A percentile compares a stretch with the other conserved stretches of the same genome.
Conservation (phyloP, 2,888 invertebrate genomes). For the Dastarcus helophoroides region DNA sequence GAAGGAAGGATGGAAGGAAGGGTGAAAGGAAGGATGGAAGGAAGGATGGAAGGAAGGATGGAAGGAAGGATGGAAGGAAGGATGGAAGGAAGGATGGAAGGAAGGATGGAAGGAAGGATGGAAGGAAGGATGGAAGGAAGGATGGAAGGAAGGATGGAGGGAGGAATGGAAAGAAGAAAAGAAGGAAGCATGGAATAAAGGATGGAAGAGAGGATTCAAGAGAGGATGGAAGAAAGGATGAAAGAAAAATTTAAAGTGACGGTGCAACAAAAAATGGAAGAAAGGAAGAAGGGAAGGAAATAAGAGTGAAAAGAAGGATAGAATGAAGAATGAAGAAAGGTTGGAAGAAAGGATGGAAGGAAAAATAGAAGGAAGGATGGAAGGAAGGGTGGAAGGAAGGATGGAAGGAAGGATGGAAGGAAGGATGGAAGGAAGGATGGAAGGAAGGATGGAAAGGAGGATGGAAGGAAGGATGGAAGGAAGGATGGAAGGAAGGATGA, state of each 20-base stretch:
- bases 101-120: neutral
- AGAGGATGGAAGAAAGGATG: no score
- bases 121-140: neutral
- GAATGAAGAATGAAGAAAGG: neutral
- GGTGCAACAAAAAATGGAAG: no score
- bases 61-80: neutral
- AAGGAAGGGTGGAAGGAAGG: neutral
- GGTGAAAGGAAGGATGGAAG: constrained; percentile 2
- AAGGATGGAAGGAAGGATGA: no score
- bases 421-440: no score
- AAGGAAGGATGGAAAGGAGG: no score
- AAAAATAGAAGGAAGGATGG: neutral
- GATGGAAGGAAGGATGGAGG: neutral
- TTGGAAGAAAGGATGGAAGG: no score
- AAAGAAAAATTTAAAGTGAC: no score
- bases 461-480: no score
- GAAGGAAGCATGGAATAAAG: no score
- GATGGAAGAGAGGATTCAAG: no score
- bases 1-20: no score
- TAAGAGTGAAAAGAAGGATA: neutral
- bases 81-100: neutral
- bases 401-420: neutral
- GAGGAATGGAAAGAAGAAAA: neutral
- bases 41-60: neutral
- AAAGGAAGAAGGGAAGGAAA: no score